Evolutionary conservation across 2,797 vertebrate genomes (phyloP).

Genomic region (Neopelma chrysocephalum): DNA sequence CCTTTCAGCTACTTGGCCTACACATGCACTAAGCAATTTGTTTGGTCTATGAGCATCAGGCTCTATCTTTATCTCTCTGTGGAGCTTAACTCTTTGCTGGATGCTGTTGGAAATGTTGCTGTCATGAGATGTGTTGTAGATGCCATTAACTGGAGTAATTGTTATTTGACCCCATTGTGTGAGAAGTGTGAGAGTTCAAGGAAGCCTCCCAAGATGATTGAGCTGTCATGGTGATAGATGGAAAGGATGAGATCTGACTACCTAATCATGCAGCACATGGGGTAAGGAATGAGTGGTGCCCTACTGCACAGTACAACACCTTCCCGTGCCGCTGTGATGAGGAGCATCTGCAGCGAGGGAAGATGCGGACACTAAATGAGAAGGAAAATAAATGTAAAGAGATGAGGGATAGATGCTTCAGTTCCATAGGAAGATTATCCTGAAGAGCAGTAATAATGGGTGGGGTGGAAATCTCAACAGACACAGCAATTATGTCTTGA

Average conservation of each 20-base stretch:
- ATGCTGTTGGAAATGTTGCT: background rate
- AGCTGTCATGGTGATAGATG: background rate
- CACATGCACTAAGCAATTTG: background rate
- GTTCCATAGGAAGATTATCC: background rate
- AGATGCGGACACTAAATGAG: background rate
- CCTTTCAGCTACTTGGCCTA: background rate
- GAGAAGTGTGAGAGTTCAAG: background rate
- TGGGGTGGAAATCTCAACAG: background rate
- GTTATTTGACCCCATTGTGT: background rate
- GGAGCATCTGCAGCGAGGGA: background rate
- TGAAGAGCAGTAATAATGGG: background rate
- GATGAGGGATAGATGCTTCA: background rate
- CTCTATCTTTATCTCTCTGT: background rate
- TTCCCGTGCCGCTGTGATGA: background rate
- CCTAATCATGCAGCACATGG: background rate
- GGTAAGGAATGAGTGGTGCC: background rate
- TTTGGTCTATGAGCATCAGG: background rate
- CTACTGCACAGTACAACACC: accelerated
- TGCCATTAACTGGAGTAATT: background rate
- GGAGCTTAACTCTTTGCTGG: background rate
- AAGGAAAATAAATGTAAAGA: background rate
- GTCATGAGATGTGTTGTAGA: background rate
- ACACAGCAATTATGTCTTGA: background rate
- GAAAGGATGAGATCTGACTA: background rate
- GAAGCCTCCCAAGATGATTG: background rate